Evolutionary conservation across 2,797 vertebrate species (phyloP).

Genomic region (Halcyon leucocephala): DNA sequence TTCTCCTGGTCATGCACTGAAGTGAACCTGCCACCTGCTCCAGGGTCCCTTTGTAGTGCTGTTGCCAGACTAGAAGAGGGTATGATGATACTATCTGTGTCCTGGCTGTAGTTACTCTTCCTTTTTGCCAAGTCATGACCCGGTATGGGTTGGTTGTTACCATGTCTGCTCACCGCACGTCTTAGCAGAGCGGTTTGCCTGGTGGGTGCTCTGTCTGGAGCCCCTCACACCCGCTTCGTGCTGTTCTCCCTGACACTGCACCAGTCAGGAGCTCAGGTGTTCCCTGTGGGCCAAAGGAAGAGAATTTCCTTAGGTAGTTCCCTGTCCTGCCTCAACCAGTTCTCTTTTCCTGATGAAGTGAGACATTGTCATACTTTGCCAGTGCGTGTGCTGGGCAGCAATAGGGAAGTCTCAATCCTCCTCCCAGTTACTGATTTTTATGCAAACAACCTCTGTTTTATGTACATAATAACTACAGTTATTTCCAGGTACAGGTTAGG

Average conservation of each 20-base stretch:
- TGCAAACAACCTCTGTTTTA: background rate
- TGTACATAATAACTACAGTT: background rate
- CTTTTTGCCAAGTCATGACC: background rate
- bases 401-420: background rate
- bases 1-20: background rate
- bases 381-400: background rate
- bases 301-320: background rate
- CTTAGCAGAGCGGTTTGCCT: background rate
- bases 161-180: accelerated
- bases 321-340: background rate
- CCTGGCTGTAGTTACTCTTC: background rate
- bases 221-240: background rate
- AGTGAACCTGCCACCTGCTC: background rate
- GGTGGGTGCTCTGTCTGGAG: background rate
- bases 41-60: background rate
- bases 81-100: background rate
- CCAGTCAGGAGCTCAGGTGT: accelerated
- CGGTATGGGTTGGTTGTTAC: background rate
- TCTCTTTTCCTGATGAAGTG: background rate
- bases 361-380: background rate
- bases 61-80: background rate
- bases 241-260: background rate
- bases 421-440: background rate
- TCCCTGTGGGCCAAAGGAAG: background rate
- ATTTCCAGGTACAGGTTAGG: background rate